Percentiles rank a stretch among this genome's conserved stretches.
Evolutionary conservation across 2,113 vertebrate species (phyloP).

Genomic region (Sebastes fasciatus): DNA sequence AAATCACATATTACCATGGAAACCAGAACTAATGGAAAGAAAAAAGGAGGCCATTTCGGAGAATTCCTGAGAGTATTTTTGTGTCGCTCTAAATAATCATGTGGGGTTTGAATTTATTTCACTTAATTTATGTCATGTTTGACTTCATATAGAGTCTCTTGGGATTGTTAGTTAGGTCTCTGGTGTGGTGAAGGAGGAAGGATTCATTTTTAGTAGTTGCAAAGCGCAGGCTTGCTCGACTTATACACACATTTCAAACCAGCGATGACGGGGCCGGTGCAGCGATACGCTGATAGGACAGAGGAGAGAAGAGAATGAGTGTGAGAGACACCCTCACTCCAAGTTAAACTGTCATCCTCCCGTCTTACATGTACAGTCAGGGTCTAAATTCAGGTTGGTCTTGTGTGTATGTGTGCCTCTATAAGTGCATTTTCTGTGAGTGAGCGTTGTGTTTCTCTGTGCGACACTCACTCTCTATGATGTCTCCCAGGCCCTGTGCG

Average conservation of each 20-base stretch:
- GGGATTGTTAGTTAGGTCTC: slow-evolving; percentile 48
- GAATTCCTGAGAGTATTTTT: slow-evolving; percentile 3
- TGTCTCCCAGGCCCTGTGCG: slow-evolving; percentile 95
- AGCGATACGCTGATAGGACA: slow-evolving; percentile 82
- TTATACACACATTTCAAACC: slow-evolving; percentile 87
- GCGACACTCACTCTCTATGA: slow-evolving; percentile 94
- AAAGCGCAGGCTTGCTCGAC: slow-evolving; percentile 75
- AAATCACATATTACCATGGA: slow-evolving; percentile 10
- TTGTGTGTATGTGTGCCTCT: not conserved
- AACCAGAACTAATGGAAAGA: slow-evolving; percentile 31
- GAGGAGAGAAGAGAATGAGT: slow-evolving; percentile 72
- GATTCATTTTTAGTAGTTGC: slow-evolving; percentile 68
- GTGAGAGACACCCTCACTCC: slow-evolving; percentile 58
- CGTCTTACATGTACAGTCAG: slow-evolving; percentile 25
- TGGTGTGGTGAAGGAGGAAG: slow-evolving; percentile 66
- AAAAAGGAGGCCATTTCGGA: slow-evolving; percentile 65
- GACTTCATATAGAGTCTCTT: slow-evolving; percentile 5
- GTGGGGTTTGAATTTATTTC: not conserved
- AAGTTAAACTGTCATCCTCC: slow-evolving; percentile 22
- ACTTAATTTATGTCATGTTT: slow-evolving; percentile 1
- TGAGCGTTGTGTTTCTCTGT: not conserved
- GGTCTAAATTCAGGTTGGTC: not conserved
- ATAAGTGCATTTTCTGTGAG: not conserved
- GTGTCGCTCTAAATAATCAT: not conserved
- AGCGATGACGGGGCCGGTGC: slow-evolving; percentile 73